Conservation (phyloP, 2,888 invertebrate genomes). For the Aphidoletes aphidimyza region DNA sequence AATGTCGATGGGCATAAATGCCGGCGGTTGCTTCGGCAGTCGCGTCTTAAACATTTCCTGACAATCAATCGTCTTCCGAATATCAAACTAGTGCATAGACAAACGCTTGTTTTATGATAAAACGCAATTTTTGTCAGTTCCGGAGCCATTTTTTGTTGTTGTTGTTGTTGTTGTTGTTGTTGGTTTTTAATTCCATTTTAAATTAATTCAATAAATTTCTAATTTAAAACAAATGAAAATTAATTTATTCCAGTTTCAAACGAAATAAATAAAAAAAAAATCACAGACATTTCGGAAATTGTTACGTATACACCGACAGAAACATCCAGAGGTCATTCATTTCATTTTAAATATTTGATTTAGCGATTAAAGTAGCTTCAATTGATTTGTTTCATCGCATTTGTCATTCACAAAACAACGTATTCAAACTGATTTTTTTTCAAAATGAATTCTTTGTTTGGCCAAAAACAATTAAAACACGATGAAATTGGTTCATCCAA, state of each 20-base stretch:
- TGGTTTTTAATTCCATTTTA: too few relatives aligned
- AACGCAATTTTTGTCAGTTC: background rate
- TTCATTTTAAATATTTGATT: background rate
- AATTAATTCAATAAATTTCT: too few relatives aligned
- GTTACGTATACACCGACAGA: background rate
- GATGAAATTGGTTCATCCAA: constrained; percentile 7
- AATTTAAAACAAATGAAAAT: too few relatives aligned
- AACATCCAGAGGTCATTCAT: background rate
- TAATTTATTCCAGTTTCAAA: too few relatives aligned
- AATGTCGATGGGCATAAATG: too few relatives aligned
- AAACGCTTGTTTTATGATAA: background rate
- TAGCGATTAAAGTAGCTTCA: background rate
- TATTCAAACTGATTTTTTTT: too few relatives aligned
- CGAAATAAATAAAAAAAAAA: too few relatives aligned
- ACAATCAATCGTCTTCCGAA: background rate
- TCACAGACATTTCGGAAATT: background rate
- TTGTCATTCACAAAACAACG: background rate
- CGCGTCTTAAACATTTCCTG: background rate
- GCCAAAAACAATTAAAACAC: background rate
- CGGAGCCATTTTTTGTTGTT: background rate
- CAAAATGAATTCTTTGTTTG: constrained; percentile 9
- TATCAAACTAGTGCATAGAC: background rate
- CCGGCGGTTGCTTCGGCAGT: background rate
- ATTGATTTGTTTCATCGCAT: background rate
- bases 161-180: too few relatives aligned